Evolutionary conservation across 1,140 invertebrate genomes (phyloP).

Genomic region (Drosophila eugracilis): DNA sequence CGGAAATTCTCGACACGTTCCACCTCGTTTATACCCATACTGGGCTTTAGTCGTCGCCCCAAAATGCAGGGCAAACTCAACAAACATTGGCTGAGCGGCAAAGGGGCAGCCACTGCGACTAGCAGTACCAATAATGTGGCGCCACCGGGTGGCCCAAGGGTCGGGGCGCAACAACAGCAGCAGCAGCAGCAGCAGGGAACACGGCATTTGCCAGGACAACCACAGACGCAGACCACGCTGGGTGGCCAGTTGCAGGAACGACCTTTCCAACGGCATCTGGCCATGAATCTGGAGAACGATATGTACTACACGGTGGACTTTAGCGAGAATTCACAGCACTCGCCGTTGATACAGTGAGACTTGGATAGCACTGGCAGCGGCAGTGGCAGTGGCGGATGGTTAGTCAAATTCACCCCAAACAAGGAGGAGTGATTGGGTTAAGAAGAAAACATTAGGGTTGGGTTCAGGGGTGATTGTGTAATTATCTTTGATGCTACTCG

Average conservation of each 20-base stretch:
- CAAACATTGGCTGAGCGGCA: conserved; percentile 84
- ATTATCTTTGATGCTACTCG: conserved; percentile 66
- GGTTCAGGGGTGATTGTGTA: conserved; percentile 41
- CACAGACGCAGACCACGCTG: conserved; percentile 70
- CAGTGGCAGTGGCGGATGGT: conserved; percentile 54
- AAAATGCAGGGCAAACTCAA: conserved; percentile 79
- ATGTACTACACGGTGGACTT: conserved; percentile 91
- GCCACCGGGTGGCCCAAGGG: conserved; percentile 9
- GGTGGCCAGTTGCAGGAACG: conserved; percentile 78
- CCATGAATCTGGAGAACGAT: conserved; percentile 87
- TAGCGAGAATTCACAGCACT: conserved; percentile 89
- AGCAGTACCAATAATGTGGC: conserved; percentile 11
- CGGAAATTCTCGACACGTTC: conserved; percentile 86
- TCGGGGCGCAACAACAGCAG: not conserved
- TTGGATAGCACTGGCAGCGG: conserved; percentile 17
- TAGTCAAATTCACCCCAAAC: conserved; percentile 81
- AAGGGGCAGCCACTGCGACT: conserved; percentile 47
- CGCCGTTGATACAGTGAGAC: conserved; percentile 88
- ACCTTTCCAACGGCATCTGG: conserved; percentile 85
- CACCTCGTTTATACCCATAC: conserved; percentile 83
- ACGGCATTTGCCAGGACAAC: conserved; percentile 53
- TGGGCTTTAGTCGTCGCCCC: conserved; percentile 78
- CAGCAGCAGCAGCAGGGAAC: conserved; percentile 10
- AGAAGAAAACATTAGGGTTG: conserved; percentile 5
- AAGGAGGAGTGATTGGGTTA: conserved; percentile 40